Base-by-base conservation (phyloP, 2,797 vertebrate species). In the Urosaurus nigricauda region DNA sequence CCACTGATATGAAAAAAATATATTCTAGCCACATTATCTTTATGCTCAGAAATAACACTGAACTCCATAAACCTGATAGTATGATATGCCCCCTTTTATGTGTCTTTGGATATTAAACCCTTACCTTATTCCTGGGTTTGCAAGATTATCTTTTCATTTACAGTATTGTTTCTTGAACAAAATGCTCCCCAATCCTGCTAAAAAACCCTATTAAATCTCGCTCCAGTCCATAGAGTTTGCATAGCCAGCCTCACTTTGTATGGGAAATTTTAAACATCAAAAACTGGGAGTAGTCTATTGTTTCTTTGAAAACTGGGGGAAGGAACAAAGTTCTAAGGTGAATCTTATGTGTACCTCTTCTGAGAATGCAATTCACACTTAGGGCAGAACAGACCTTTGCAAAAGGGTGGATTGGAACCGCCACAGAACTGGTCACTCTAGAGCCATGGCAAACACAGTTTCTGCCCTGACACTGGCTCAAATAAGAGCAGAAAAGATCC, bases 11-110 rank as follows among this genome's bases (percentile, higher is more conserved):
- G 16, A 29, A 56, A 37, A 63, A 7, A 65, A 75, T n/a, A n/a
- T n/a, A 19, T 19, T 17, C 82, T 68, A 84, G 47, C 74, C 29
- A 40, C 29, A 58, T 70, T 43, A 19, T 77, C 0, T 24, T 35
- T 73, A 6, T 13, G 80, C 84, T 84, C 58, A 84, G 21, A 40
- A 89, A 71, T 78, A 85, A 21, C 89, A 87, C 16, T 1, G 63
- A 51, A 92, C 51, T 7, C 2, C 56, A 14, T 40, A 43, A 2
- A 14, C 53, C 47, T 83, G 82, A 84, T 3, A 29, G 5, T 17
- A 87, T 8, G 35, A 83, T 85, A 79, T 60, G 63, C 1, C 1
- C 81, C 19, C 53, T 0, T 80, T 17, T 53, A 74, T 82, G 58
- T 2, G n/a, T 13, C 79, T 63, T 63, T 83, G 43, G 43, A 77